Base-by-base conservation (phyloP, 2,113 vertebrate genomes). In the Sebastes fasciatus region DNA sequence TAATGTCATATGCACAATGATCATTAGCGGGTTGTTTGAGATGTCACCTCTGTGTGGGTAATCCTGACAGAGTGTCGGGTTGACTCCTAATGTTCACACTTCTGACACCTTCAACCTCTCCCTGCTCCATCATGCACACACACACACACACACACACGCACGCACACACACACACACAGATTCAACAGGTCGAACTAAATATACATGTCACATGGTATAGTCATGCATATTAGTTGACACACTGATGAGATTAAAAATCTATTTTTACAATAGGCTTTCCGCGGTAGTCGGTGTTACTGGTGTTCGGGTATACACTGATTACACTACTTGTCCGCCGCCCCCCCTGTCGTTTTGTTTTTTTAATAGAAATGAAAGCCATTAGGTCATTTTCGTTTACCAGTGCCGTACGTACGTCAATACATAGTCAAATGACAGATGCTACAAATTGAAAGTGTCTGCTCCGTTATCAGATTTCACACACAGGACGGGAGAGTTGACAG, bases 121-220 rank as follows among this genome's bases (percentile, higher is more conserved):
- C 52, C 26, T 2, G 34, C 67, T 40, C 49, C 16, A 58, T 23
- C 61, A 51, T 74, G 49, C 42, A 40, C 65, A 49, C 43, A 82
- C 52, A 46, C 34, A 54, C 70, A 45, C 51, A 5, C 19, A 62
- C 26, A 13, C n/a, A 57, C 62, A 65, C 74, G 43, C 26, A 79
- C 40, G 43, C 26, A 79, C 40, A 48, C 21, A 52, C 63, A 42
- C 57, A 2, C 23, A 65, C 43, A 34, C 23, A 34, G 19, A 63
- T 26, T 86, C 90, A 92, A 92, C 93, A 94, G 72, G 91, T 93
- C 74, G 43, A 13, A 61, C 17, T 7, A 8, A 54, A 55, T 13
- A 57, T 49, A 1, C 57, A 49, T 34, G 26, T 34, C 26, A 52
- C 62, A 73, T 51, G 26, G 13, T n/a, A 51, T 6, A 46, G 21